Evolutionary conservation across 2,113 vertebrate genomes (phyloP).

Genomic region (Noctilio leporinus): DNA sequence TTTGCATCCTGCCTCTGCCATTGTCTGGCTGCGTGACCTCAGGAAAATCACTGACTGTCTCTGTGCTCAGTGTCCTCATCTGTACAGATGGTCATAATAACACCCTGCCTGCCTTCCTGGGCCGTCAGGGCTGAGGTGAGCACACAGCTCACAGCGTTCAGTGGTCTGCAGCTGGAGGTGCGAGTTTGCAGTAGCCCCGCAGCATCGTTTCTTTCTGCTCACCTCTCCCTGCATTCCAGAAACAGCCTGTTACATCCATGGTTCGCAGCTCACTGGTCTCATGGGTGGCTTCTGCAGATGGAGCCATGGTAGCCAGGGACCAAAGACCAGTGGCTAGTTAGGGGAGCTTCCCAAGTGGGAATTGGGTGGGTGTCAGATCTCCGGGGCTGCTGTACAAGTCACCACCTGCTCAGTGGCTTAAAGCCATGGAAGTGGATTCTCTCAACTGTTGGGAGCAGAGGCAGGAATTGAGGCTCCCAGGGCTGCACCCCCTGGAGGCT

Average conservation of each 20-base stretch:
- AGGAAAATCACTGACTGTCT: background rate
- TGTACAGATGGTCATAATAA: fast-evolving
- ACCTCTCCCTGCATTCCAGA: background rate
- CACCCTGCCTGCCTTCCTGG: background rate
- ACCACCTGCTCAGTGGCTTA: background rate
- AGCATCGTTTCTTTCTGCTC: background rate
- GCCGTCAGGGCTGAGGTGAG: background rate
- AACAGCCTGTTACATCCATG: background rate
- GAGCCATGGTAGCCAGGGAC: background rate
- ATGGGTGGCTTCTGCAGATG: background rate
- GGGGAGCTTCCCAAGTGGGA: background rate
- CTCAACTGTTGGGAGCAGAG: no score
- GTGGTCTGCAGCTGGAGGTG: background rate
- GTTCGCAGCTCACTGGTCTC: background rate
- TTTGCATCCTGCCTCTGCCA: background rate
- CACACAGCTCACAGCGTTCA: fast-evolving
- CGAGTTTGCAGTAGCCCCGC: background rate
- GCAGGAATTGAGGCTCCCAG: background rate
- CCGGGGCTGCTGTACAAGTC: background rate
- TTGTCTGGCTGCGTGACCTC: background rate
- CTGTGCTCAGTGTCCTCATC: background rate
- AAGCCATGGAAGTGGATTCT: background rate
- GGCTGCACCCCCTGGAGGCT: background rate
- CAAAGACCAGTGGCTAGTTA: background rate
- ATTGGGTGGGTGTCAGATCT: fast-evolving